Base-by-base conservation (phyloP, 2,113 vertebrate genomes). In the Mionectes macconnelli region DNA sequence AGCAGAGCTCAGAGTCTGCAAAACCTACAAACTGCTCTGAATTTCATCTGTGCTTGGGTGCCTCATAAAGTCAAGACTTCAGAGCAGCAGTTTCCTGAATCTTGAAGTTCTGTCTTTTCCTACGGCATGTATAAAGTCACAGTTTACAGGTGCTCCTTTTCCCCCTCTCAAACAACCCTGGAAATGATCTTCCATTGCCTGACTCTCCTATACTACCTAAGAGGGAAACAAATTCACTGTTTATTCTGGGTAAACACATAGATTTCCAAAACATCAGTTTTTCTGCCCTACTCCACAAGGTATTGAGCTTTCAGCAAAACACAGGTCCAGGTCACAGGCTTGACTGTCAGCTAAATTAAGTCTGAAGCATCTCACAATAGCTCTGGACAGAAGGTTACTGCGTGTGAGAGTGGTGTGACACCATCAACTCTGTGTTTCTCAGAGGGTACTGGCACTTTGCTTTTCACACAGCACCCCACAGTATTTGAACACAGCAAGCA, bases 351-450 rank as follows among this genome's bases (percentile, higher is more conserved):
- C 42, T 70, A 24, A 90, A 77, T 55, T 19, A 87, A 86, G 19
- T 12, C 25, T 40, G 68, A 80, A 52, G 47, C 37, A 52, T 53
- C 56, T 50, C 62, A 27, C n/a, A 8, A 33, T 25, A 85, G 73
- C 28, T 13, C 42, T 30, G 72, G 14, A 42, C 31, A 66, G 77
- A 86, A 80, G 86, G 56, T 59, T 67, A 56, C 45, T 3, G 0
- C 13, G 21, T 53, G 17, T 4, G 3, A 37, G 24, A 33, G 23
- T 2, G 33, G 28, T 0, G 0, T 42, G 55, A 56, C 82, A 90
- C 50, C 24, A 15, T 16, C 53, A 35, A 6, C 63, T 74, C 3
- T 15, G 66, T 21, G 53, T 47, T 79, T 62, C 75, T 63, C 78
- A 50, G 53, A 85, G 42, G 45, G 35, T 8, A 8, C 27, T 21